These are phyloP conservation scores for Glossosoma conforme DNA, from an alignment of 1,140 invertebrate species.

Conservation along the genomic window DNA sequence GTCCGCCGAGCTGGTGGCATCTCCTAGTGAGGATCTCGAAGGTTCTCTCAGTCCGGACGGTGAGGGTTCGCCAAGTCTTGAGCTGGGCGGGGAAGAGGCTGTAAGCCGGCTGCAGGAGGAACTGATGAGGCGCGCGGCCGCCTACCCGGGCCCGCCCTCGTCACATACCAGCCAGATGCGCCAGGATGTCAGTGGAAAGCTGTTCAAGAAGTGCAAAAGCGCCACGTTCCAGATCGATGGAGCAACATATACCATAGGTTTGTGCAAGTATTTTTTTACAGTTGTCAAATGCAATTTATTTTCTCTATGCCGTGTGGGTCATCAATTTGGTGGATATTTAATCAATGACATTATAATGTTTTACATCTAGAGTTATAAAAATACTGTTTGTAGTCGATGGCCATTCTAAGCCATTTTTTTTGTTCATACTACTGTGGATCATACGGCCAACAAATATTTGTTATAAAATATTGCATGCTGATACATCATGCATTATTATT, in stretches of 20 bases:
- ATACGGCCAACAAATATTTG: too few relatives aligned
- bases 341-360: too few relatives aligned
- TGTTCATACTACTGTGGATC: too few relatives aligned
- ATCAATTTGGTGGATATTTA: too few relatives aligned
- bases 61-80: conserved; percentile 11
- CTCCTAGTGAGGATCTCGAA: neutral
- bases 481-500: too few relatives aligned
- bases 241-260: conserved; percentile 73
- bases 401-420: too few relatives aligned
- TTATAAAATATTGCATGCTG: too few relatives aligned
- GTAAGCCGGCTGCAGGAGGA: conserved; percentile 23
- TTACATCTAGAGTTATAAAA: too few relatives aligned
- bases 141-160: conserved; percentile 25
- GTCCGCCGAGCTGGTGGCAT: neutral
- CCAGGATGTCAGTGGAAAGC: conserved; percentile 50
- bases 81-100: conserved; percentile 23
- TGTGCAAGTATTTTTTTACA: neutral
- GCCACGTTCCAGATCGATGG: conserved; percentile 75
- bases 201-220: conserved; percentile 73
- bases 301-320: too few relatives aligned
- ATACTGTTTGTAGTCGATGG: too few relatives aligned
- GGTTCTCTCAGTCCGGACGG: conserved; percentile 11
- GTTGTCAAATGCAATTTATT: too few relatives aligned
- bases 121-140: conserved; percentile 3
- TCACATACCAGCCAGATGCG: conserved; percentile 46